phyloP scores from a whole-genome alignment of 2,797 vertebrate species.

The Peromyscus melanophrys region DNA sequence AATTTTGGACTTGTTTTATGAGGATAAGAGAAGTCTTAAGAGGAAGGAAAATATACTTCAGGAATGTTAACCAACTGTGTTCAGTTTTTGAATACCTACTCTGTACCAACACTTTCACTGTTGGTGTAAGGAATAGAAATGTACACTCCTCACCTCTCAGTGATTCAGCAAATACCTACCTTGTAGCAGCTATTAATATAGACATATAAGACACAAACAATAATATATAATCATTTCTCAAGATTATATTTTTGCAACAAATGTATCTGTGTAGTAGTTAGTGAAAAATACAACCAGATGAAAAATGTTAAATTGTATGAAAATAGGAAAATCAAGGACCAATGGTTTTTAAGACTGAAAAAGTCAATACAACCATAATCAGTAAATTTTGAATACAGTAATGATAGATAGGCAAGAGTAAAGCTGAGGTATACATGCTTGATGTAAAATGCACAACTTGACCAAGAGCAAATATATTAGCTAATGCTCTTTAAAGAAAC shows the following conservation, averaged over 20 bases:
- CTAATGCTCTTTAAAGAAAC: not conserved
- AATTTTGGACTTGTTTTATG: constrained; percentile 40
- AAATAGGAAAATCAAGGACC: not conserved
- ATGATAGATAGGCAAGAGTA: not conserved
- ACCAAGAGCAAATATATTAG: not conserved
- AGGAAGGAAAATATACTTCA: not conserved
- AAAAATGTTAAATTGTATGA: not conserved
- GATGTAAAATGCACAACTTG: not conserved
- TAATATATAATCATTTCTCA: not conserved
- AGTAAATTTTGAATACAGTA: not conserved
- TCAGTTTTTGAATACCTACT: constrained; percentile 16
- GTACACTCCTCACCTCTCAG: not conserved
- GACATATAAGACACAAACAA: not conserved
- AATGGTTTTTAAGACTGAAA: not conserved
- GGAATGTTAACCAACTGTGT: not conserved
- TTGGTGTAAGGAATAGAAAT: not conserved
- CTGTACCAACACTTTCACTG: not conserved
- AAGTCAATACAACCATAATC: not conserved
- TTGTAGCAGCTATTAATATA: not conserved
- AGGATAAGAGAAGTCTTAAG: constrained; percentile 20
- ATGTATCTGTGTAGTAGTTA: not conserved
- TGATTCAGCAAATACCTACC: not conserved
- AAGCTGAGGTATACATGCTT: not conserved
- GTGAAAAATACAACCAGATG: constrained; percentile 13
- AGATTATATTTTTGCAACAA: not conserved